Conservation (phyloP, 1,140 invertebrate genomes). For the Drosophila mauritiana region DNA sequence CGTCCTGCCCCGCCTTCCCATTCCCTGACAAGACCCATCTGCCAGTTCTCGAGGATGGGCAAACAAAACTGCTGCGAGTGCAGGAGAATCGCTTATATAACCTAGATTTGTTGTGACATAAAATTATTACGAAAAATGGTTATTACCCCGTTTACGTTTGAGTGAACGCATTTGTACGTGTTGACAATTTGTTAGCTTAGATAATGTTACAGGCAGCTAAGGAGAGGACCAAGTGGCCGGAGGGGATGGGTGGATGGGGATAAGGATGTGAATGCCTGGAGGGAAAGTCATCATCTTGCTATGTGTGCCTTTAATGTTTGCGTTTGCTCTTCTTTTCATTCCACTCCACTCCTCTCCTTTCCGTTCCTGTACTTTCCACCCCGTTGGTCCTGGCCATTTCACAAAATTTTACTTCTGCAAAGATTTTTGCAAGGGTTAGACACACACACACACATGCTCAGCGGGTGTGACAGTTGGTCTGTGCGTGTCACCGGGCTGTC, state of each 20-base stretch:
- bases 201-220: constrained; percentile 68
- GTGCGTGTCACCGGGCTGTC: constrained; percentile 78
- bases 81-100: constrained; percentile 61
- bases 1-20: too few relatives aligned
- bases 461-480: constrained; percentile 80
- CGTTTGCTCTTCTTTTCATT: constrained; percentile 29
- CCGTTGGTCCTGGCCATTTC: constrained; percentile 65
- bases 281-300: constrained; percentile 58
- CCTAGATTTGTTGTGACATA: constrained; percentile 82
- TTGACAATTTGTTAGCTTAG: constrained; percentile 84
- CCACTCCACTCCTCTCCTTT: constrained; percentile 2
- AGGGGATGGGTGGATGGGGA: not conserved
- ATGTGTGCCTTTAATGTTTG: constrained; percentile 56
- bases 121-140: constrained; percentile 84
- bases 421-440: constrained; percentile 75
- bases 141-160: constrained; percentile 84
- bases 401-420: constrained; percentile 64
- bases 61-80: constrained; percentile 37
- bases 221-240: constrained; percentile 16
- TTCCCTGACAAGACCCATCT: constrained; percentile 29
- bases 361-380: constrained; percentile 2
- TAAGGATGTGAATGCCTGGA: constrained; percentile 1
- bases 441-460: constrained; percentile 23
- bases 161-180: constrained; percentile 84
- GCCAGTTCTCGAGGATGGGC: constrained; percentile 20